Percentiles rank a stretch among this genome's conserved stretches.
These are phyloP conservation scores for Gopherus evgoodei DNA, from an alignment of 2,113 vertebrate genomes.

Conservation along the genomic window DNA sequence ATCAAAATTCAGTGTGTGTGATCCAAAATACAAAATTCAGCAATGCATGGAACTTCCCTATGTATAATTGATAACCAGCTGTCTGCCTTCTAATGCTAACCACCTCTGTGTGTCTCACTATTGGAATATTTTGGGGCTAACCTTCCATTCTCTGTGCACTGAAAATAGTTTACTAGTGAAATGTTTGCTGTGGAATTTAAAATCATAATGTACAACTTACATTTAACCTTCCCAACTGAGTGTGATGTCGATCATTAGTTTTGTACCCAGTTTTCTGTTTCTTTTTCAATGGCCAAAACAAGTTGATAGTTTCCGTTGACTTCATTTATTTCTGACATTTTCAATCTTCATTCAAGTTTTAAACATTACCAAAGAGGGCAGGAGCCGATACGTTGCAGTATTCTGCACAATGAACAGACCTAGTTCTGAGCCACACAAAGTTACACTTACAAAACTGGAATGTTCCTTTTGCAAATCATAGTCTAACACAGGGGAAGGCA, in stretches of 20 bases:
- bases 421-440: slow-evolving; percentile 20
- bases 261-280: neutral
- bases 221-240: neutral
- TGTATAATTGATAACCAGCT: neutral
- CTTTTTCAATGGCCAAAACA: neutral
- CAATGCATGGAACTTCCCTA: neutral
- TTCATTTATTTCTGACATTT: neutral
- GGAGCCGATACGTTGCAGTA: slow-evolving; percentile 14
- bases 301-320: neutral
- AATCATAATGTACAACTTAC: neutral
- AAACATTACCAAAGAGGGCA: slow-evolving; percentile 18
- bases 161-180: neutral
- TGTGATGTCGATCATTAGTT: neutral
- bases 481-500: too few species aligned
- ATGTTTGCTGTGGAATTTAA: neutral
- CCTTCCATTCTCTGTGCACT: neutral
- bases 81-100: neutral
- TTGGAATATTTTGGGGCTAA: neutral
- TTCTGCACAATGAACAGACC: slow-evolving; percentile 9
- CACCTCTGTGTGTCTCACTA: neutral
- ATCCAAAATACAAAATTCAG: too few species aligned
- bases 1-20: too few species aligned
- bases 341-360: slow-evolving; percentile 44
- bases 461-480: neutral
- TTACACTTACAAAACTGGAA: neutral